Conservation (phyloP, 2,888 invertebrate genomes). For the Caenorhabditis doughertyi region DNA sequence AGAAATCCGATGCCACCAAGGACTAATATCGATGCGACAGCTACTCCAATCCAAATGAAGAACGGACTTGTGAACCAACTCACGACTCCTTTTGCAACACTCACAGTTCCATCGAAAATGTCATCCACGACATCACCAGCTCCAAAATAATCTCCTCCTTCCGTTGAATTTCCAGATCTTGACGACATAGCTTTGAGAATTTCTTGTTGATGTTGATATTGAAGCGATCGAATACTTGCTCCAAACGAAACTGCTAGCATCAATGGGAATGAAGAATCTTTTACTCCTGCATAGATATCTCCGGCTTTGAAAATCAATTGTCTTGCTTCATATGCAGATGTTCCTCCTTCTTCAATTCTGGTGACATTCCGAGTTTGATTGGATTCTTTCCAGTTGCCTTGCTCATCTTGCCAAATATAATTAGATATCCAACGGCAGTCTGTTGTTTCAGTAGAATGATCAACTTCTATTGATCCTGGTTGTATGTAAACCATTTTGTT, state of each 20-base stretch:
- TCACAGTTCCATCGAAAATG: too few species aligned
- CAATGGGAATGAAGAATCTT: slow-evolving; percentile 34
- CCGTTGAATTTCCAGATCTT: too few species aligned
- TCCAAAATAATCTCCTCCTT: too few species aligned
- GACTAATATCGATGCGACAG: too few species aligned
- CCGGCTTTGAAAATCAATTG: slow-evolving; percentile 28
- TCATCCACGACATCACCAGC: too few species aligned
- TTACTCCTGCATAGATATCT: slow-evolving; percentile 29
- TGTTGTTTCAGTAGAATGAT: background rate
- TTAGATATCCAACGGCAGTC: background rate
- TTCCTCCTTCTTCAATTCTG: background rate
- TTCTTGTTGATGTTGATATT: slow-evolving; percentile 12
- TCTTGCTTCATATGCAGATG: background rate
- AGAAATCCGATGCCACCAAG: too few species aligned
- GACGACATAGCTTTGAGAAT: background rate
- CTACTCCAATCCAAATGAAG: too few species aligned
- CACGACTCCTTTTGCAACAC: too few species aligned
- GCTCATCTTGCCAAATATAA: background rate
- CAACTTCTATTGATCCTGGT: slow-evolving; percentile 14
- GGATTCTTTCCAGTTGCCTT: background rate
- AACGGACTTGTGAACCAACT: too few species aligned
- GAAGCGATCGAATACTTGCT: slow-evolving; percentile 9
- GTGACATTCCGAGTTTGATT: slow-evolving; percentile 27
- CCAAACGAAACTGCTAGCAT: slow-evolving; percentile 27
- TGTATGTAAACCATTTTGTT: slow-evolving; percentile 4